These are phyloP conservation scores for Ramphastos sulfuratus DNA, from an alignment of 2,113 vertebrate genomes.

Conservation along the genomic window DNA sequence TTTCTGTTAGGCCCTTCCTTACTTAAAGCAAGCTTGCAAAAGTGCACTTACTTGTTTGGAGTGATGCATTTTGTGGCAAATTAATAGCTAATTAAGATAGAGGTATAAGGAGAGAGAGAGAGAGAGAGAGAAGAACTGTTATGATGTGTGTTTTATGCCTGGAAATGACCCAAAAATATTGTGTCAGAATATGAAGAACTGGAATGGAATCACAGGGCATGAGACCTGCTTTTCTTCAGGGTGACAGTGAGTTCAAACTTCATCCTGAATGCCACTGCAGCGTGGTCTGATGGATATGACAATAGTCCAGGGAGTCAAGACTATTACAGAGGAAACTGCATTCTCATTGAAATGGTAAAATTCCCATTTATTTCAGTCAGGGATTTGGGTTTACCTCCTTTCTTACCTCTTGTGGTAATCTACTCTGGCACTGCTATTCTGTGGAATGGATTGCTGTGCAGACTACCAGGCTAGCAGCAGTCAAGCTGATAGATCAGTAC, in stretches of 20 bases:
- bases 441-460: neutral
- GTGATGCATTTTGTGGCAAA: neutral
- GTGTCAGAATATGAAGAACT: neutral
- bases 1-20: neutral
- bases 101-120: neutral
- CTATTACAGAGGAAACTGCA: neutral
- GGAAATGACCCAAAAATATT: neutral
- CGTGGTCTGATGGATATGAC: neutral
- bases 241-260: neutral
- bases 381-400: neutral
- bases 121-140: neutral
- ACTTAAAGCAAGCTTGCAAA: neutral
- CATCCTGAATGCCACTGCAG: neutral
- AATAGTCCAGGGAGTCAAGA: neutral
- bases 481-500: neutral
- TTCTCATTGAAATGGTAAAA: neutral
- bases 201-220: neutral
- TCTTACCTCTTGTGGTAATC: neutral
- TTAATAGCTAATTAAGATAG: neutral
- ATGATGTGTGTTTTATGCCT: neutral
- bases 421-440: neutral
- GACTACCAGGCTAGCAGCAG: neutral
- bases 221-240: neutral
- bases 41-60: neutral
- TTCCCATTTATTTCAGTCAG: neutral